A percentile compares a stretch with the other conserved stretches of the same genome.
phyloP scores from a whole-genome alignment of 2,113 vertebrate genomes.

The Hemiprocne comata region DNA sequence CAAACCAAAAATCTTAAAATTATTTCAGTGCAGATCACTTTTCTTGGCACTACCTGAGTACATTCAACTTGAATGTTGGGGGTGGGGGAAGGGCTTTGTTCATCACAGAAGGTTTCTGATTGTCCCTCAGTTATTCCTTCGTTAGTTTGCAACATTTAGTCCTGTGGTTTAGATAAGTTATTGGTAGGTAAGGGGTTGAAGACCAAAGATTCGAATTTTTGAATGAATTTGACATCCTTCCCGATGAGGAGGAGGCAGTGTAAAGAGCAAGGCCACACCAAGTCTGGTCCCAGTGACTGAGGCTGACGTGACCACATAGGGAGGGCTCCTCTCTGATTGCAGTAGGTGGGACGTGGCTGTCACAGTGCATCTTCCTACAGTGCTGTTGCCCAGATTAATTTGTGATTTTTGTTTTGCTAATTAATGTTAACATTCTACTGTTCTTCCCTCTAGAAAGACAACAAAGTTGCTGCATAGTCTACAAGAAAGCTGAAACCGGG shows the following conservation, averaged over 20 bases:
- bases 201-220: not conserved
- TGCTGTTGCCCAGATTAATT: not conserved
- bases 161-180: not conserved
- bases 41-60: not conserved
- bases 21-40: not conserved
- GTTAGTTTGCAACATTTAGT: not conserved
- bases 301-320: accelerated
- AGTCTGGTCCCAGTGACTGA: accelerated
- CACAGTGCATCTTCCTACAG: not conserved
- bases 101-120: not conserved
- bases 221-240: not conserved
- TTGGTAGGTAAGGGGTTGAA: not conserved
- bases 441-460: constrained; percentile 89
- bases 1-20: not conserved
- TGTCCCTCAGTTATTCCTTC: not conserved
- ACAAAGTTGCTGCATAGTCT: constrained; percentile 95
- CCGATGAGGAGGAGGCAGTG: not conserved
- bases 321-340: not conserved
- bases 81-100: not conserved
- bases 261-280: not conserved
- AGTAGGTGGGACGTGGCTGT: not conserved
- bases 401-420: not conserved
- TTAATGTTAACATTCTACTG: constrained; percentile 10
- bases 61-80: accelerated
- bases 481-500: constrained; percentile 64